Base-by-base conservation (phyloP, 2,797 vertebrate genomes). In the Tauraco hartlaubi region DNA sequence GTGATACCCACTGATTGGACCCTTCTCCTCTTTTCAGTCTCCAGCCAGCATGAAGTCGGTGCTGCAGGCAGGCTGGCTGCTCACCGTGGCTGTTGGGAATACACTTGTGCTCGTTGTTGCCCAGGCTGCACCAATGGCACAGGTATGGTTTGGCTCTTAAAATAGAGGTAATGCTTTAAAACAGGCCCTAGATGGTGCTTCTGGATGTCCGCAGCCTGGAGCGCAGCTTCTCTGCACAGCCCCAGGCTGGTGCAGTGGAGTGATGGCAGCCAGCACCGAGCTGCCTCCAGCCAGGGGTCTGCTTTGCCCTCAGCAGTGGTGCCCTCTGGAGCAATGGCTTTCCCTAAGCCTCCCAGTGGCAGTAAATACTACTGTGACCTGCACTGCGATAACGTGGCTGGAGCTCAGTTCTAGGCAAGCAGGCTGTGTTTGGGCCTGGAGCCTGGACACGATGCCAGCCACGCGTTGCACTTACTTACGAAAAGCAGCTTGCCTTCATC, bases 41-140 rank as follows among this genome's bases (percentile, higher is more conserved):
- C 99, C 99, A 5, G 96, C 97, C 87, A 99, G 98, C 98, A 99
- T 99, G 99, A 99, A 99, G 97, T 99, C 99, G 0, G 99, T 99
- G 68, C 98, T 99, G 66, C 99, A 99, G 97, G 99, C 99, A 37
- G 99, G 99, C 68, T 99, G 99, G 99, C 97, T 99, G 91, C 98
- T 99, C 97, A 99, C 99, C 0, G 99, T 99, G 26, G 99, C 99
- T 5, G 98, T 99, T 84, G 99, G 99, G 23, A 99, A 99, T 31
- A 98, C 99, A 86, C 99, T 99, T 4, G 99, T 99, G 90, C 98
- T 99, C 55, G 98, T 99, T n/a, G 99, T 99, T 90, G 99, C 99
- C 0, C 99, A 99, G 92, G 98, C 99, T 46, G 99, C 99, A 1
- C 98, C 98, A 56, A 98, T 99, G 94, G 98, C 98, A n/a, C 99